Conservation (phyloP, 2,888 invertebrate species). For the Zygaena filipendulae region DNA sequence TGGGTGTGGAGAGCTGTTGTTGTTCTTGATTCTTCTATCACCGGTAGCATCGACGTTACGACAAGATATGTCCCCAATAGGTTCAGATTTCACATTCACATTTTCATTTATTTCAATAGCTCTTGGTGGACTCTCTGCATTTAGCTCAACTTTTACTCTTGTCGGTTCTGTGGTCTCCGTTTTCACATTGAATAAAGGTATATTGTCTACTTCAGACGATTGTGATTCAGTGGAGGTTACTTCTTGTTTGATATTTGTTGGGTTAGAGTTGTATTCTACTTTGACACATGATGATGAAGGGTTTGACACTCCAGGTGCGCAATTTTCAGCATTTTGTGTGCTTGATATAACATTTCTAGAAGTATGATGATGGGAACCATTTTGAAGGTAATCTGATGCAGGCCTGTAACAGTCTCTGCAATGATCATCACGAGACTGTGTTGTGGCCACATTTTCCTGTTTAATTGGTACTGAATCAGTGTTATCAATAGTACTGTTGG, state of each 20-base stretch:
- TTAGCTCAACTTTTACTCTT: conserved; percentile 34
- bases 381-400: conserved; percentile 25
- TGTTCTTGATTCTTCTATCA: conserved; percentile 27
- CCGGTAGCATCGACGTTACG: conserved; percentile 30
- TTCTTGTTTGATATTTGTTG: not conserved
- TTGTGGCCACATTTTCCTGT: no score
- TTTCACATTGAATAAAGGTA: no score
- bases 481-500: no score
- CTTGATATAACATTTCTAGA: conserved; percentile 21
- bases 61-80: conserved; percentile 18
- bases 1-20: conserved; percentile 41
- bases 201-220: no score
- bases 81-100: conserved; percentile 35
- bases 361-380: conserved; percentile 26
- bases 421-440: no score
- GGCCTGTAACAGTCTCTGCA: conserved; percentile 21
- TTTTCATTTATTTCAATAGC: conserved; percentile 17
- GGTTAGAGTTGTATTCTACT: conserved; percentile 29
- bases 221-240: no score
- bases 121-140: conserved; percentile 14
- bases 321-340: conserved; percentile 20
- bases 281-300: conserved; percentile 29
- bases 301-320: conserved; percentile 15
- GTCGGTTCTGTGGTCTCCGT: no score
- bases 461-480: no score